Conservation (phyloP, 2,888 invertebrate species). For the Ctena decussata region DNA sequence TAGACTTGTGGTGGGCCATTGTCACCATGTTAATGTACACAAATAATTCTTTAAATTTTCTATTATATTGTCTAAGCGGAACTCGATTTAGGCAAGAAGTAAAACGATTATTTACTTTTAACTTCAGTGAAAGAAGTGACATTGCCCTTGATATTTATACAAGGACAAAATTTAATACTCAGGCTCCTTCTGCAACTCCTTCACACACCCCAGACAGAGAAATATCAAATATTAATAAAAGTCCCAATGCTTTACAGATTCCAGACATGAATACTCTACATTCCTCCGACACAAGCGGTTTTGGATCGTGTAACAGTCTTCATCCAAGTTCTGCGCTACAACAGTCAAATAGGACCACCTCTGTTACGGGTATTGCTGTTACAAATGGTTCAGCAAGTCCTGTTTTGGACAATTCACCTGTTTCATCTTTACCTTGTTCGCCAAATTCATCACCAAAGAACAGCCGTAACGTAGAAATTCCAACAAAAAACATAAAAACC, state of each 20-base stretch:
- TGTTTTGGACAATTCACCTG: too few species aligned
- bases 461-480: too few species aligned
- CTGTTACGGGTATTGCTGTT: neutral
- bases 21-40: constrained; percentile 78
- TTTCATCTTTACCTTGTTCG: too few species aligned
- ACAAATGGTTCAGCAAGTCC: neutral
- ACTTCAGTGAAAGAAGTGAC: neutral
- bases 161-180: neutral
- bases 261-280: neutral
- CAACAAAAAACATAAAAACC: too few species aligned
- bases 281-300: neutral
- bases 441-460: too few species aligned
- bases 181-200: neutral
- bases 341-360: neutral
- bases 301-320: neutral
- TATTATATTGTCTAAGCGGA: constrained; percentile 79
- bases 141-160: neutral
- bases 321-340: neutral
- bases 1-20: constrained; percentile 71
- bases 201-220: neutral
- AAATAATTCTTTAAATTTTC: constrained; percentile 78
- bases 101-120: neutral
- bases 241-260: neutral
- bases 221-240: neutral
- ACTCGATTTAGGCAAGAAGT: constrained; percentile 77